phyloP scores from a whole-genome alignment of 2,113 vertebrate species.

The Burhinus oedicnemus region DNA sequence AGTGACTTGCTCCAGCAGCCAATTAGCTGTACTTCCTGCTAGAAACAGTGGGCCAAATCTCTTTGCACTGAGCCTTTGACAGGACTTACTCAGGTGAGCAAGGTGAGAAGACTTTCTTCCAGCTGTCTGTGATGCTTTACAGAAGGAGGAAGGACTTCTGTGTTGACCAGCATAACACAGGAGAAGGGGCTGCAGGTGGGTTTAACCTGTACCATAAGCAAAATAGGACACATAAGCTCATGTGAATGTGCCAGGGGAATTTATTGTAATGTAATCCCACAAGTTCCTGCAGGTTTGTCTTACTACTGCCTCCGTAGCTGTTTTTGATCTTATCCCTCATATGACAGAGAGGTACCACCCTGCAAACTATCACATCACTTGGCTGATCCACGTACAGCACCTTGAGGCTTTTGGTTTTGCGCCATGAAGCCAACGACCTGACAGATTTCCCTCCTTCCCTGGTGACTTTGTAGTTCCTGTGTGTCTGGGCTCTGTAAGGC shows the following conservation, averaged over 20 bases:
- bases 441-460: neutral
- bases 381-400: neutral
- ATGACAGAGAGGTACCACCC: neutral
- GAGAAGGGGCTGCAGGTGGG: neutral
- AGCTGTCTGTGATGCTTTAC: neutral
- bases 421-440: neutral
- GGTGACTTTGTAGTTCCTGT: neutral
- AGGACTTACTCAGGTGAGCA: neutral
- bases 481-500: neutral
- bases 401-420: neutral
- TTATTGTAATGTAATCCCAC: neutral
- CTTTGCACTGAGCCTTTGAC: neutral
- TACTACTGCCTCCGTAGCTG: neutral
- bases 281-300: neutral
- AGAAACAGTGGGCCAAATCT: neutral
- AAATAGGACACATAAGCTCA: neutral
- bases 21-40: neutral
- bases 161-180: neutral
- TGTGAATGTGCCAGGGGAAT: neutral
- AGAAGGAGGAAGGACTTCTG: neutral
- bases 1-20: neutral
- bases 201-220: neutral
- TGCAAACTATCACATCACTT: neutral
- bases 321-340: neutral
- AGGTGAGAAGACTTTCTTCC: neutral